phyloP scores from a whole-genome alignment of 1,140 invertebrate genomes.

The Drosophila nasuta region DNA sequence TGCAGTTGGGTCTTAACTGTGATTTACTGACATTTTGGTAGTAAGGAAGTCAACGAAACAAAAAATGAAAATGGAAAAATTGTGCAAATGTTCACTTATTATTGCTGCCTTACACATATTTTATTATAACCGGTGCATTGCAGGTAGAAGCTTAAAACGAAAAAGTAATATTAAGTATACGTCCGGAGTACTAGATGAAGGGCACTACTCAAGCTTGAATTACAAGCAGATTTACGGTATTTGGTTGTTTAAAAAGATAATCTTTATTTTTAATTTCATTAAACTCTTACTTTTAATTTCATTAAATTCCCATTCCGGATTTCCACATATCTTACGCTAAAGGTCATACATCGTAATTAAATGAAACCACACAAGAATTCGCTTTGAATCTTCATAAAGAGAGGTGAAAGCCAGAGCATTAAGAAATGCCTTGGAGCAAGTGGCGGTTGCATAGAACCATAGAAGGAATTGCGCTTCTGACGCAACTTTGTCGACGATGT shows the following conservation, averaged over 20 bases:
- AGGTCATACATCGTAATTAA: neutral
- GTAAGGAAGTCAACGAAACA: neutral
- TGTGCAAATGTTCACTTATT: neutral
- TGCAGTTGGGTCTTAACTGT: neutral
- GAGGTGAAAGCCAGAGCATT: neutral
- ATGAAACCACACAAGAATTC: neutral
- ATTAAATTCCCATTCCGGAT: neutral
- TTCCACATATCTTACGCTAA: neutral
- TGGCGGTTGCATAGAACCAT: slow-evolving; percentile 6
- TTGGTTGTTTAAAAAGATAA: too few species aligned
- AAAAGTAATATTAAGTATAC: too few species aligned
- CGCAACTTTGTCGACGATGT: slow-evolving; percentile 26
- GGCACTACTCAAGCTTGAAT: too few species aligned
- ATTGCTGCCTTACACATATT: too few species aligned
- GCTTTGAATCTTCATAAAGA: slow-evolving; percentile 5
- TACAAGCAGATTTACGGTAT: too few species aligned
- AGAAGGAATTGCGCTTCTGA: slow-evolving; percentile 1
- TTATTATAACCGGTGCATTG: neutral
- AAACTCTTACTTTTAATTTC: neutral
- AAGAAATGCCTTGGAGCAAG: slow-evolving; percentile 4
- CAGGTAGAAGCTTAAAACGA: too few species aligned
- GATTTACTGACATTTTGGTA: slow-evolving; percentile 3
- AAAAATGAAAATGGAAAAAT: neutral
- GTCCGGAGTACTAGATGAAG: too few species aligned
- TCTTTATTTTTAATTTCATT: neutral